phyloP scores from a whole-genome alignment of 2,113 vertebrate species.

The Pseudorhombus dupliciocellatus region DNA sequence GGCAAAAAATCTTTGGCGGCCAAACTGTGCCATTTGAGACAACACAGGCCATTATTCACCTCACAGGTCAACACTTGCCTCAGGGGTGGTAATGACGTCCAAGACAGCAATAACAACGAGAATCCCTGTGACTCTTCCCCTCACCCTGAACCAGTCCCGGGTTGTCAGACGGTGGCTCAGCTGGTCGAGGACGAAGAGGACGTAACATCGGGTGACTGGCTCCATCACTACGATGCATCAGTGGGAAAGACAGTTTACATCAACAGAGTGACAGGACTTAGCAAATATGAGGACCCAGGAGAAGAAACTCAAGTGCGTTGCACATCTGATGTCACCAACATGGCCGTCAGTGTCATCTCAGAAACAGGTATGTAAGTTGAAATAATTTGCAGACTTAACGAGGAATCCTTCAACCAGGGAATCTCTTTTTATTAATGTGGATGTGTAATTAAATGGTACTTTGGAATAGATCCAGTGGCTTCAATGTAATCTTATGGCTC shows the following conservation, averaged over 20 bases:
- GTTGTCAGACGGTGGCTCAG: conserved; percentile 4
- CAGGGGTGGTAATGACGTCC: background rate
- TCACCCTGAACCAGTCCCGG: background rate
- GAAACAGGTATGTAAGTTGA: conserved; percentile 84
- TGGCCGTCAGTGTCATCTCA: conserved; percentile 87
- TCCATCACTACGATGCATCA: conserved; percentile 85
- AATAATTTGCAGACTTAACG: background rate
- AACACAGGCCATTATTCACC: conserved; percentile 48
- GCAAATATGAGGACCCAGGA: conserved; percentile 84
- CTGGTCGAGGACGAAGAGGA: conserved; percentile 10
- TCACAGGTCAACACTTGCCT: conserved; percentile 1
- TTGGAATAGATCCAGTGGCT: background rate
- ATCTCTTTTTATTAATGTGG: background rate
- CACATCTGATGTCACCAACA: conserved; percentile 87
- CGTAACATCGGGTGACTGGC: conserved; percentile 76
- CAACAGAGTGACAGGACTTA: conserved; percentile 91
- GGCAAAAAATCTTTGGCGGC: conserved; percentile 82
- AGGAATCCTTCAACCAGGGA: background rate
- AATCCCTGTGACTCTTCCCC: background rate
- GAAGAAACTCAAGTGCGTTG: conserved; percentile 81
- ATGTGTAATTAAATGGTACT: background rate
- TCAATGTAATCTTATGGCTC: too few species aligned
- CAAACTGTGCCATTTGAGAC: conserved; percentile 87
- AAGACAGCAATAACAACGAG: conserved; percentile 30
- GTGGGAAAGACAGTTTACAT: conserved; percentile 87